These are phyloP conservation scores for Aspidoscelis tigris DNA, from an alignment of 2,113 vertebrate genomes.

Conservation along the genomic window DNA sequence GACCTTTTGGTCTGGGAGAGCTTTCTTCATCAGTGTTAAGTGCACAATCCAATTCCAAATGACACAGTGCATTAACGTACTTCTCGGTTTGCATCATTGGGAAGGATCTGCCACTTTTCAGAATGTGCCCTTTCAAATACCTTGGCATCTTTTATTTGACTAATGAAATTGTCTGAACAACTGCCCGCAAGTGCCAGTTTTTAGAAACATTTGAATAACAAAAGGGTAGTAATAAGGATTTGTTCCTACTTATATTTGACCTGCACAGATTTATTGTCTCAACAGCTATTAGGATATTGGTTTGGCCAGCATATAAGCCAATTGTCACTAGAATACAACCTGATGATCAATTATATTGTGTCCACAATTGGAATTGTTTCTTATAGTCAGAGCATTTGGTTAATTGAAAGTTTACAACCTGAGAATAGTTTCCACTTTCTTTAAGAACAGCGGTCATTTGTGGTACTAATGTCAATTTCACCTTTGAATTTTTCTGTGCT, in stretches of 20 bases:
- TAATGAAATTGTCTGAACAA: conserved; percentile 62
- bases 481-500: too few relatives aligned
- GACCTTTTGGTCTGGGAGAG: conserved; percentile 49
- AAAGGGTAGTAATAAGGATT: conserved; percentile 33
- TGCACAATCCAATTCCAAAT: conserved; percentile 71
- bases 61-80: conserved; percentile 59
- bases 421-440: too few relatives aligned
- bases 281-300: background rate
- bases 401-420: too few relatives aligned
- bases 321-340: background rate
- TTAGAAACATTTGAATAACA: conserved; percentile 35
- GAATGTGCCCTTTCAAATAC: conserved; percentile 61
- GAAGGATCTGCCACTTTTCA: conserved; percentile 64
- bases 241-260: conserved; percentile 41
- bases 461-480: too few relatives aligned
- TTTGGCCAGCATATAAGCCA: background rate
- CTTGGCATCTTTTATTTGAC: conserved; percentile 60
- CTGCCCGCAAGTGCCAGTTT: conserved; percentile 30
- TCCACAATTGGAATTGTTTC: too few relatives aligned
- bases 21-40: conserved; percentile 65
- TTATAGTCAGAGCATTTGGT: background rate
- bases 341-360: background rate
- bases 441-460: too few relatives aligned
- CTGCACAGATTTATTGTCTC: conserved; percentile 26
- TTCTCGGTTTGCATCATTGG: conserved; percentile 43